Percentiles rank a stretch among this genome's conserved stretches.
Evolutionary conservation across 2,888 invertebrate genomes (phyloP).

Genomic region (Rhopalosiphum nymphaeae): DNA sequence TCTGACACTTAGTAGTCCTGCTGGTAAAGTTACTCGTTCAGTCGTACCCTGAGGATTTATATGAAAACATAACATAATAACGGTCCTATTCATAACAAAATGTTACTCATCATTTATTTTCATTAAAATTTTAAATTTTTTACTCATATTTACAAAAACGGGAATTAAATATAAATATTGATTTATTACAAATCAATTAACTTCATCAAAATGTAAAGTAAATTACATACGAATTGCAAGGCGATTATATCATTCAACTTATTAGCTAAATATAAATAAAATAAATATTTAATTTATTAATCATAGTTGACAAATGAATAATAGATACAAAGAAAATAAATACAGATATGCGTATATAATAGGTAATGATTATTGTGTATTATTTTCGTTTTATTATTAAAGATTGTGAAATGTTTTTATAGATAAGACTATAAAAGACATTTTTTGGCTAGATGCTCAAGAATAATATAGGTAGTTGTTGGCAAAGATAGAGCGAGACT

Average conservation of each 20-base stretch:
- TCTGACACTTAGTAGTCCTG: constrained; percentile 1
- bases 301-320: not conserved
- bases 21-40: not conserved
- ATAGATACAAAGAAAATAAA: not conserved
- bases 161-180: not conserved
- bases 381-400: not conserved
- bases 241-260: not conserved
- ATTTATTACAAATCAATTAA: not conserved
- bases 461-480: too few relatives aligned
- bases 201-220: not conserved
- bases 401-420: too few relatives aligned
- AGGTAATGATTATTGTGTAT: not conserved
- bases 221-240: not conserved
- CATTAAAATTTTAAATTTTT: not conserved
- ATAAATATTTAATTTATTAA: not conserved
- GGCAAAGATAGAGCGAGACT: too few relatives aligned
- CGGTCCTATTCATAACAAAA: not conserved
- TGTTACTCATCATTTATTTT: constrained; percentile 6
- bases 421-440: too few relatives aligned
- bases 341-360: not conserved
- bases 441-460: too few relatives aligned
- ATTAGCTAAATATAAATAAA: not conserved
- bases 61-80: not conserved
- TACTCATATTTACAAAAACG: not conserved
- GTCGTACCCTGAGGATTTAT: not conserved